Conservation (phyloP, 1,140 invertebrate genomes). For the Chelonus insularis region DNA sequence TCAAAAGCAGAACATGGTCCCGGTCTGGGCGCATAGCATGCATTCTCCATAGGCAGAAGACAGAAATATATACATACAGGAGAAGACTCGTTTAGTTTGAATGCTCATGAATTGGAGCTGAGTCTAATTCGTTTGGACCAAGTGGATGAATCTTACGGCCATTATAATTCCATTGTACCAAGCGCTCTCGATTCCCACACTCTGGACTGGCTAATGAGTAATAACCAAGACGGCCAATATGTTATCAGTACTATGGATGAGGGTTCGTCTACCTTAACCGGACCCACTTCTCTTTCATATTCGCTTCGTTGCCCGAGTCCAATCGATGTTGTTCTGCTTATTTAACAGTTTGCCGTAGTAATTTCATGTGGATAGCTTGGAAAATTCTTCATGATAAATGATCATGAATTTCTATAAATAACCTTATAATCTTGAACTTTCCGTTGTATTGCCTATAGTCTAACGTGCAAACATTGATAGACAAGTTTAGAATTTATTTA, state of each 20-base stretch:
- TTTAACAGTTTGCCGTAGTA: not conserved
- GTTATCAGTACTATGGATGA: constrained; percentile 8
- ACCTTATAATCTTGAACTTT: too few species aligned
- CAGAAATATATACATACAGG: constrained; percentile 16
- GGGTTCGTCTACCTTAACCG: not conserved
- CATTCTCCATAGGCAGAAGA: constrained; percentile 50
- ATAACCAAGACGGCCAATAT: constrained; percentile 13
- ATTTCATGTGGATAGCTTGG: not conserved
- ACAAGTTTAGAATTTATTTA: not conserved
- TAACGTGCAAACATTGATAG: not conserved
- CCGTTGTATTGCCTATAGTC: too few species aligned
- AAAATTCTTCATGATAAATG: too few species aligned
- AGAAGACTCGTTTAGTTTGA: not conserved
- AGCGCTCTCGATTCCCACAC: constrained; percentile 18
- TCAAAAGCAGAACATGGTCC: constrained; percentile 55
- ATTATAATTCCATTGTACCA: constrained; percentile 20
- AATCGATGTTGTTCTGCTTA: constrained; percentile 3
- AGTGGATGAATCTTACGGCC: not conserved
- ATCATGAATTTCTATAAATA: too few species aligned
- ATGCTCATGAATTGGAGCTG: not conserved
- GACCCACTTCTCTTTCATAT: not conserved
- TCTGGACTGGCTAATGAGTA: constrained; percentile 11
- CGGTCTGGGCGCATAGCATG: constrained; percentile 44
- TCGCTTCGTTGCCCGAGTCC: constrained; percentile 1
- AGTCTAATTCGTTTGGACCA: not conserved